Percentiles rank a stretch among this genome's conserved stretches.
Evolutionary conservation across 2,888 invertebrate species (phyloP).

Genomic region (Drosophila rubida): DNA sequence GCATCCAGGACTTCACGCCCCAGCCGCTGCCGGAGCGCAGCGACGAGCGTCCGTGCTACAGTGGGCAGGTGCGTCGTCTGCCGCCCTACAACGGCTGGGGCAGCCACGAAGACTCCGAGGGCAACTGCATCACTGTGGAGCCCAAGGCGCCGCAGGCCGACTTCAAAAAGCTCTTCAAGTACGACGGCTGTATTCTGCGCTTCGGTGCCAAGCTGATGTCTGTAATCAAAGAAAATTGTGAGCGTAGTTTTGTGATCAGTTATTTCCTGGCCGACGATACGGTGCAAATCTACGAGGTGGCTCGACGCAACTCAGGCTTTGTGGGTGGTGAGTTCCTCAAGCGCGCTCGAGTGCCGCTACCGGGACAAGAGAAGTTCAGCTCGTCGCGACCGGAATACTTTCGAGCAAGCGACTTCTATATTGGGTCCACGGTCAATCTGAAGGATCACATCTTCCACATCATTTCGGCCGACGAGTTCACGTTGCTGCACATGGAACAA

Average conservation of each 20-base stretch:
- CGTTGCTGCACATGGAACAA: constrained; percentile 94
- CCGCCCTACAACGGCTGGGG: constrained; percentile 98
- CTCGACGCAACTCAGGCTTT: constrained; percentile 90
- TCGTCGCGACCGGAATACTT: constrained; percentile 91
- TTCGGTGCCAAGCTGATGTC: constrained; percentile 92
- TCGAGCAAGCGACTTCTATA: constrained; percentile 92
- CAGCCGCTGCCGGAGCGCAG: constrained; percentile 70
- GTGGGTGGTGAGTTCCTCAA: constrained; percentile 88
- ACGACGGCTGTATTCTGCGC: constrained; percentile 91
- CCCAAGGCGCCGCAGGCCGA: constrained; percentile 91
- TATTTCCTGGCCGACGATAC: constrained; percentile 94
- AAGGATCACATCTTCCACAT: constrained; percentile 92
- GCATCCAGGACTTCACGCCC: constrained; percentile 82
- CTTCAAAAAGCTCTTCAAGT: constrained; percentile 92
- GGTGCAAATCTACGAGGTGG: constrained; percentile 92
- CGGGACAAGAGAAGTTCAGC: constrained; percentile 89
- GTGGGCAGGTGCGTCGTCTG: constrained; percentile 80
- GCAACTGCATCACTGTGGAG: constrained; percentile 92
- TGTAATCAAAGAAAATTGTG: constrained; percentile 88
- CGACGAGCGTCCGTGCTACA: constrained; percentile 59
- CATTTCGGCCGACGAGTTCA: constrained; percentile 93
- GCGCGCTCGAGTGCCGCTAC: constrained; percentile 89
- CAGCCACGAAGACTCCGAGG: constrained; percentile 94
- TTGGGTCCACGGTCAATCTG: constrained; percentile 92
- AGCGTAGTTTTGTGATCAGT: constrained; percentile 91